Conservation (phyloP, 2,113 vertebrate species). For the Otus sunia region DNA sequence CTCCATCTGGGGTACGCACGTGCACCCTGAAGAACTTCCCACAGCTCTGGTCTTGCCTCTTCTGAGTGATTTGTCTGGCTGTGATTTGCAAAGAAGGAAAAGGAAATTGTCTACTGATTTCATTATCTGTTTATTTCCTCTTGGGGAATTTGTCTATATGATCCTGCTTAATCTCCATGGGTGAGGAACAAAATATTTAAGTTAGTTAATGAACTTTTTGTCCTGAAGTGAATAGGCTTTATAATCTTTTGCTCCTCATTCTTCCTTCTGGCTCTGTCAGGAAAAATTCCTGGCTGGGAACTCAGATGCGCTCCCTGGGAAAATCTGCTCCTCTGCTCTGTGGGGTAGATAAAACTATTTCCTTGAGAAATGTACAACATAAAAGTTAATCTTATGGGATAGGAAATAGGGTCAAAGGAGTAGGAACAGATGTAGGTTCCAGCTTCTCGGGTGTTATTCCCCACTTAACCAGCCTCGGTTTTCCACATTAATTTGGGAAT, state of each 20-base stretch:
- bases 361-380: background rate
- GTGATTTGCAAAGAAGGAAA: background rate
- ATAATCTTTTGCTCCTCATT: background rate
- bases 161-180: background rate
- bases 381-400: background rate
- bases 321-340: background rate
- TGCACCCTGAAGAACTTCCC: background rate
- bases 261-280: background rate
- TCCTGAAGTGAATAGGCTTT: slow-evolving; percentile 34
- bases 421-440: background rate
- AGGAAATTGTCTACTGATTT: slow-evolving; percentile 4
- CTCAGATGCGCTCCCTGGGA: background rate
- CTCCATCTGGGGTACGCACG: rapidly evolving
- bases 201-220: slow-evolving; percentile 28
- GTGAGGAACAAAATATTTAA: slow-evolving; percentile 35
- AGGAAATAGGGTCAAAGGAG: background rate
- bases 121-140: slow-evolving; percentile 47
- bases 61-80: background rate
- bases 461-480: background rate
- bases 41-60: background rate
- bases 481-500: background rate
- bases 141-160: background rate
- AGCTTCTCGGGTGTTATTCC: background rate
- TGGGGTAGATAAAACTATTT: background rate
- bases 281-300: background rate